Evolutionary conservation across 2,888 invertebrate species (phyloP).

Genomic region (Entomobrya proxima): DNA sequence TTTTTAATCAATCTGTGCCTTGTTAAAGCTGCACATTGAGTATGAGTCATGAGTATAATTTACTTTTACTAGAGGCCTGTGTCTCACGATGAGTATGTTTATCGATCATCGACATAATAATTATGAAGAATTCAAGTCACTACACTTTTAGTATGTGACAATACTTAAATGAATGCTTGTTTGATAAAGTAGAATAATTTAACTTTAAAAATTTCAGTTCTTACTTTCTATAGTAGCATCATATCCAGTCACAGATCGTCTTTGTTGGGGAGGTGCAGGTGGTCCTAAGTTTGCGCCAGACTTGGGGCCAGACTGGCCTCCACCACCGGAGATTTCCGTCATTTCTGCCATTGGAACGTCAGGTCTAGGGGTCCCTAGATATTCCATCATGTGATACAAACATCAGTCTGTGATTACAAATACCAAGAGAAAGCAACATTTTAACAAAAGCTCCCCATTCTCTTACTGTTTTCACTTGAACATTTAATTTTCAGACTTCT

Average conservation of each 20-base stretch:
- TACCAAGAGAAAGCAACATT: constrained; percentile 33
- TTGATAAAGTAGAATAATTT: too few relatives aligned
- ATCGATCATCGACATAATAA: too few relatives aligned
- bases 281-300: constrained; percentile 69
- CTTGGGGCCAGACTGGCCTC: constrained; percentile 59
- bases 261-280: constrained; percentile 66
- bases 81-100: too few relatives aligned
- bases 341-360: constrained; percentile 75
- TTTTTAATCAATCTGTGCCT: too few relatives aligned
- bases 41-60: too few relatives aligned
- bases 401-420: constrained; percentile 59
- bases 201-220: too few relatives aligned
- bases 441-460: constrained; percentile 20
- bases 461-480: constrained; percentile 8
- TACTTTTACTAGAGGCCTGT: too few relatives aligned
- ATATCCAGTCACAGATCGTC: constrained; percentile 75
- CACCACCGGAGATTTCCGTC: constrained; percentile 71
- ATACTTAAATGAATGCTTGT: too few relatives aligned
- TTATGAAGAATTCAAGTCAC: too few relatives aligned
- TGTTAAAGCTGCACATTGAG: background rate
- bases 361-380: constrained; percentile 71
- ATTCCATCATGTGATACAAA: constrained; percentile 60
- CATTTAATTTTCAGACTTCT: background rate
- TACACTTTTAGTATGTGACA: too few relatives aligned
- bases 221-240: constrained; percentile 74